phyloP scores from a whole-genome alignment of 2,113 vertebrate species.

The Alexandromys fortis region DNA sequence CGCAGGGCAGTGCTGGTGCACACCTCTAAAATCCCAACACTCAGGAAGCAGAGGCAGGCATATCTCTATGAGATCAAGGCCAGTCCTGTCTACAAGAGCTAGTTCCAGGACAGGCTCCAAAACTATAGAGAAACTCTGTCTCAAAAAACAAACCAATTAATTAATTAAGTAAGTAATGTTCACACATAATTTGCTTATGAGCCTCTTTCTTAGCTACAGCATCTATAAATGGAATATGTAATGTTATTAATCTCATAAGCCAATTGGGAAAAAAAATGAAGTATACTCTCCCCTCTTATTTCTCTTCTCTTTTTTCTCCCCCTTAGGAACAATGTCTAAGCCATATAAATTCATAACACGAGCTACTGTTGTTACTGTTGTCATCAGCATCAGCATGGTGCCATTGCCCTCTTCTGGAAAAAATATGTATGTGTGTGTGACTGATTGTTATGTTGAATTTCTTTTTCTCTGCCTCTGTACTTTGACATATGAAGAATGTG shows the following conservation, averaged over 20 bases:
- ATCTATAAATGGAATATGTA: neutral
- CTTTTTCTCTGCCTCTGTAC: neutral
- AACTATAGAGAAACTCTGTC: too few relatives aligned
- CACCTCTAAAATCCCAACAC: too few relatives aligned
- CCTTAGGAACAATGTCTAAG: neutral
- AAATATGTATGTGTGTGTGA: neutral
- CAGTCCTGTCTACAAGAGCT: too few relatives aligned
- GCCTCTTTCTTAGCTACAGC: neutral
- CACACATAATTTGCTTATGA: neutral
- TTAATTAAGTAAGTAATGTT: too few relatives aligned
- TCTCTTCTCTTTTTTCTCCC: neutral
- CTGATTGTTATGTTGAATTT: neutral
- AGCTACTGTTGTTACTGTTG: neutral
- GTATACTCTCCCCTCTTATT: neutral
- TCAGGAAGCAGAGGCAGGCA: too few relatives aligned
- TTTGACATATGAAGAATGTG: neutral
- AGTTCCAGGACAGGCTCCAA: too few relatives aligned
- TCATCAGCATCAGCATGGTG: neutral
- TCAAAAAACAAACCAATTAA: too few relatives aligned
- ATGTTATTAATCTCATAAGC: neutral
- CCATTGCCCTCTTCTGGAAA: constrained; percentile 6
- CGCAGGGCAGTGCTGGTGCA: too few relatives aligned
- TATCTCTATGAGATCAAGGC: too few relatives aligned
- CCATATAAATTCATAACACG: neutral
- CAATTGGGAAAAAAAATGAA: neutral